Conservation (phyloP, 2,113 vertebrate species). For the Edolisoma coerulescens region DNA sequence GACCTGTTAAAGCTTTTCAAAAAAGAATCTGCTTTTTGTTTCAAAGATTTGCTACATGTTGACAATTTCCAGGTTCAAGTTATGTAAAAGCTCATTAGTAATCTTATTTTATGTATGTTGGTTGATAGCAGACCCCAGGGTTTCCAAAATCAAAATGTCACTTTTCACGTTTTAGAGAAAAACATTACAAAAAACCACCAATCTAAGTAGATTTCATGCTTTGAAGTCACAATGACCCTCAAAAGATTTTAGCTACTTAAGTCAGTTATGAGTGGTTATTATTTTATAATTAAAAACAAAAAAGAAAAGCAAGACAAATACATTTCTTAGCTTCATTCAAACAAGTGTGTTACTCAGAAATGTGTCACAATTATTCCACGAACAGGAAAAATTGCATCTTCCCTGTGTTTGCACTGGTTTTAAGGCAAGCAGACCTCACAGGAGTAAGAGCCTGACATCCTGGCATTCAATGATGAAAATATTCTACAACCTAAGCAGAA, state of each 20-base stretch:
- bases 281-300: not conserved
- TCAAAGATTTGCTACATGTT: not conserved
- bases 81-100: not conserved
- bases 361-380: not conserved
- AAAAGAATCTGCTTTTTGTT: not conserved
- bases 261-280: not conserved
- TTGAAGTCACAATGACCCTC: not conserved
- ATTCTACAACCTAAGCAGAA: not conserved
- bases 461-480: not conserved
- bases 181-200: not conserved
- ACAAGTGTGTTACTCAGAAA: not conserved
- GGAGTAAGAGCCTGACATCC: not conserved
- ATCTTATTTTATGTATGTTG: not conserved
- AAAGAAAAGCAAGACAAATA: not conserved
- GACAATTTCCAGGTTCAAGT: not conserved
- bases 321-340: not conserved
- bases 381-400: not conserved
- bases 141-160: not conserved
- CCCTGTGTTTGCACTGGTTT: not conserved
- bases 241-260: not conserved
- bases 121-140: not conserved
- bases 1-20: not conserved
- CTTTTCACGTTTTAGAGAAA: not conserved
- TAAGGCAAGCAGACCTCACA: not conserved
- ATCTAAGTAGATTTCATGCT: not conserved